Conservation (phyloP, 2,113 vertebrate genomes). For the Haliaeetus leucogaster region DNA sequence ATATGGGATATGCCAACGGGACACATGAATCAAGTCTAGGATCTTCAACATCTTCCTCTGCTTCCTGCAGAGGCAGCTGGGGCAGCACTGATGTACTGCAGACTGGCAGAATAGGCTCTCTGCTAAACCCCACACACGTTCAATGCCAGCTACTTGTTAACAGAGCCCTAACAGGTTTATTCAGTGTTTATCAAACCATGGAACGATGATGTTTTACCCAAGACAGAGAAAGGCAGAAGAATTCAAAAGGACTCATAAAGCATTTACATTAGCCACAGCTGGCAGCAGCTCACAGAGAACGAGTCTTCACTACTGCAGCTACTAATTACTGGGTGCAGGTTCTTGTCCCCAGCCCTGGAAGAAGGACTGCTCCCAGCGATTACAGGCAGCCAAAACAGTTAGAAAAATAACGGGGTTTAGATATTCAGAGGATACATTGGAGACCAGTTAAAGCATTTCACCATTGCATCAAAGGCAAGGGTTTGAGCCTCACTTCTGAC, state of each 20-base stretch:
- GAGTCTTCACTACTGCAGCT: neutral
- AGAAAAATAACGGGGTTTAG: neutral
- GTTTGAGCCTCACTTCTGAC: neutral
- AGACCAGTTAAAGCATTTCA: neutral
- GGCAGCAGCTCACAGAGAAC: neutral
- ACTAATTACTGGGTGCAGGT: neutral
- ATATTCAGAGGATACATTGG: neutral
- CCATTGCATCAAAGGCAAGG: neutral
- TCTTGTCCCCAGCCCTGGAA: neutral
- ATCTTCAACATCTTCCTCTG: neutral
- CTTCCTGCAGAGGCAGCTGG: neutral
- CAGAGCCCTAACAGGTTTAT: neutral
- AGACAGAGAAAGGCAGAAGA: neutral
- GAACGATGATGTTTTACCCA: neutral
- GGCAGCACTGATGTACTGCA: neutral
- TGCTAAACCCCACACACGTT: neutral
- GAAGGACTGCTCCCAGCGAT: neutral
- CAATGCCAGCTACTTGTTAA: neutral
- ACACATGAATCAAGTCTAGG: neutral
- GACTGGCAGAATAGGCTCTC: neutral
- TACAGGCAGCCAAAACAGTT: neutral
- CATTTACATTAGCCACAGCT: neutral
- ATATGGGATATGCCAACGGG: neutral
- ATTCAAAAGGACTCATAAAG: neutral
- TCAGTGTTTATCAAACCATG: neutral